Base-by-base conservation (phyloP, 2,113 vertebrate species). In the Sapajus apella region DNA sequence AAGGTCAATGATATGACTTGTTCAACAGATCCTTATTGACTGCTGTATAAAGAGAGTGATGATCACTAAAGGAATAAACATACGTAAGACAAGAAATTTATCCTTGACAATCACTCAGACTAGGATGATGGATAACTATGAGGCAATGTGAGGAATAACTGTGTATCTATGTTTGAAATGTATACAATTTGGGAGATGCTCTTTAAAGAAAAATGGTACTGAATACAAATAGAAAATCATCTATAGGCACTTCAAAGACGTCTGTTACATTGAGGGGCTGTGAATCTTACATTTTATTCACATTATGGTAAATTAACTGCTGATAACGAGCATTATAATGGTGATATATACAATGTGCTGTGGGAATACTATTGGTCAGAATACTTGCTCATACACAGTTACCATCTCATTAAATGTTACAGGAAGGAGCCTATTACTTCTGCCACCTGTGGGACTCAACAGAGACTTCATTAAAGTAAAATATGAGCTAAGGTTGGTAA, bases 401-500 rank as follows among this genome's bases (percentile, higher is more conserved):
- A 45, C 9, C 18, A 40, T 37, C 9, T 91, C 40, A 80, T 52
- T 82, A 83, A 76, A 76, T 80, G 3, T 73, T 52, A 83, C 8
- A 27, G 17, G 45, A 52, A 81, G 17, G 21, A 55, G 1, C 0
- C 3, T 84, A 8, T 68, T 82, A 77, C 17, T 89, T 89, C 64
- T 79, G 12, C 12, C 58, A 92, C n/a, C 0, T 66, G 17, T 77
- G 72, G 0, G n/a, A 68, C 2, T 90, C 75, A 90, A 61, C 8
- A 73, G 9, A 86, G 70, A 86, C 12, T 85, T 94, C 55, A 84
- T 87, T 89, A 66, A 52, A 66, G 30, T 79, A 47, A 94, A 79
- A 76, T 90, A 30, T 92, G 32, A 84, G 35, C 23, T 81, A 45
- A 95, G 11, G 4, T 1, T 92, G 10, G 13, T 6, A 87, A 90